Evolutionary conservation across 2,113 vertebrate species (phyloP).

Genomic region (Prochilodus magdalenae): DNA sequence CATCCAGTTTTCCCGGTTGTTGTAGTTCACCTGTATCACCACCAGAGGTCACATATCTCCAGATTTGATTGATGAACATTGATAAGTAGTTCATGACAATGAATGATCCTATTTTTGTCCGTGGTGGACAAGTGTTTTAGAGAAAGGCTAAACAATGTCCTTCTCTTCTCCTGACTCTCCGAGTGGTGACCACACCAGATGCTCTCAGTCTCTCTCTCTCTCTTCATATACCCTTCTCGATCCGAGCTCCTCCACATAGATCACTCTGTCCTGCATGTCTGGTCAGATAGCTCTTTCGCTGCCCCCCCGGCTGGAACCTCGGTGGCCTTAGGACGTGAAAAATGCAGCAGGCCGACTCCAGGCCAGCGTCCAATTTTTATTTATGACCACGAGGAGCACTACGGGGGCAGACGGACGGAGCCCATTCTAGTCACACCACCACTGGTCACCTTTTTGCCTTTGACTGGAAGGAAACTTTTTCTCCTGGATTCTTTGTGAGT

Average conservation of each 20-base stretch:
- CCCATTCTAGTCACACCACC: not conserved
- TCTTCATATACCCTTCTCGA: not conserved
- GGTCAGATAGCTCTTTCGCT: not conserved
- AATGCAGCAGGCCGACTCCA: not conserved
- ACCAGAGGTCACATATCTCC: not conserved
- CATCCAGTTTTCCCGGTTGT: too few species aligned
- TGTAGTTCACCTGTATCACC: too few species aligned
- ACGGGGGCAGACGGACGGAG: not conserved
- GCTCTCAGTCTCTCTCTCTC: not conserved
- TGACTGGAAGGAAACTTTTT: not conserved
- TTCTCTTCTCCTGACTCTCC: not conserved
- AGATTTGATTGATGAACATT: too few species aligned
- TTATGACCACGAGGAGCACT: not conserved
- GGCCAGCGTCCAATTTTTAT: not conserved
- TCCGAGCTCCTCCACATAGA: not conserved
- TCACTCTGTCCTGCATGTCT: slow-evolving; percentile 19
- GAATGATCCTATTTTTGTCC: too few species aligned
- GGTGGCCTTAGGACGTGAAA: not conserved
- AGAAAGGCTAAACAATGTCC: too few species aligned
- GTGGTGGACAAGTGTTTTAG: too few species aligned
- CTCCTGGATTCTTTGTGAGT: not conserved
- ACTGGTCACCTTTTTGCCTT: not conserved
- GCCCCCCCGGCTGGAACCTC: not conserved
- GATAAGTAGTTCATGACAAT: too few species aligned
- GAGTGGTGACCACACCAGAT: not conserved